Base-by-base conservation (phyloP, 2,888 invertebrate species). In the Malachius bipustulatus region DNA sequence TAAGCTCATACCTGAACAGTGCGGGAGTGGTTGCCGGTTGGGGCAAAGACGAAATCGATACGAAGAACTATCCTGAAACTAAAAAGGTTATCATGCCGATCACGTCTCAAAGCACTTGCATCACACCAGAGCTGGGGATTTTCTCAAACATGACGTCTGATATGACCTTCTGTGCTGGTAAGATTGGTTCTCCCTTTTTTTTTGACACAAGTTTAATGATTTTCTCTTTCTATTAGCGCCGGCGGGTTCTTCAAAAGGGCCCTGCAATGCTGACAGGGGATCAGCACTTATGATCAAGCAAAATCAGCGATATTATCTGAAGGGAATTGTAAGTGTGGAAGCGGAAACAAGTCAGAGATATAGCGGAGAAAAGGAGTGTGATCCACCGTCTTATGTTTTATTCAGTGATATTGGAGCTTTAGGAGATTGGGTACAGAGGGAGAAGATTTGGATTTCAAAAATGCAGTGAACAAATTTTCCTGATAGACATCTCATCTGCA, bases 101-200 rank as follows among this genome's bases (percentile, higher is more conserved):
- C 3, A 73, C 74, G 10, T 69, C 69, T 45, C 68, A 71, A 30
- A 64, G 65, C 10, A 62, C 59, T 11, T 76, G 76, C 49, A 57
- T 69, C 3, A 65, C 69, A 39, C 71, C 70, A 44, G 65, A 66
- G 12, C 42, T 56, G 0, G 63, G 63, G 26, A 43, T 46, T 9
- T 54, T 53, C 34, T 40, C 43, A 9, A 45, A 50, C 14, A 47
- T 55, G 6, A 51, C 50, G 2, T 66, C 69, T 0, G 58, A 64
- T 37, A 70, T 61, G 14, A 77, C 76, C 0, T 64, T 77, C 28
- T 78, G 77, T 51, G 77, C 75, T 38, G 77, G 73, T 71, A 53
- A 46, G 40, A n/a, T n/a, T n/a, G n/a, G n/a, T n/a, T n/a, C n/a
- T n/a, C n/a, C n/a, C n/a, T n/a, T n/a, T n/a, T n/a, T n/a, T n/a